Evolutionary conservation across 2,113 vertebrate species (phyloP), one percentile per base, ranked within the genome.

Genomic region (Garra rufa): DNA sequence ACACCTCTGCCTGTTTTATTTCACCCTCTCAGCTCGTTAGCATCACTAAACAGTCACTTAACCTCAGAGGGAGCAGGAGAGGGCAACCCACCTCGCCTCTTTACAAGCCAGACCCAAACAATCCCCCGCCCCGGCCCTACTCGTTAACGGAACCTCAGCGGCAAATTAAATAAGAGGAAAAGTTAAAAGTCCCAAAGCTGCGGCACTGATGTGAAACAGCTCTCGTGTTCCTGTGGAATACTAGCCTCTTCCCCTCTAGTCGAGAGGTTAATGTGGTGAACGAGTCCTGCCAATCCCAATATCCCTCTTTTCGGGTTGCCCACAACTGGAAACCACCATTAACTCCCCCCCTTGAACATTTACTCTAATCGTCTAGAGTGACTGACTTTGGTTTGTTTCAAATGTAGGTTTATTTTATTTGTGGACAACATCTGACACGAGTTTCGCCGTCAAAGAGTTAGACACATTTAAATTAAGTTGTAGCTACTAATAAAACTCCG

Each of bases 1-100:
- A 91, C 92, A 93, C 89, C 88, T 92, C 87, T 70, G 77, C 19
- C 84, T 81, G 86, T 84, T 84, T 86, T 89, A 77, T 86, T 87
- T 88, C 88, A 82, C 88, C 76, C 91, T 92, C 91, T 89, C 90
- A 92, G 91, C 91, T 93, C 90, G 90, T 95, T 93, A 92, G 88
- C 88, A 88, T 91, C 91, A 89, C 88, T 86, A 84, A 92, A 90
- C 91, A 89, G 91, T 88, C 89, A 89, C 88, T 92, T 91, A 85
- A 85, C 84, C 87, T 83, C 65, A 83, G 50, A 52, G 69, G 81
- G 65, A 30, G 71, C 76, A 61, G 84, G 63, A 85, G 69, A 57
- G 85, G 48, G 24, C 17, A 17, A 84, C 84, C 67, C 41, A 79
- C 52, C 79, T 84, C 65, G 71, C 69, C 77, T 65, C 44, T 78